Conservation (phyloP, 2,888 invertebrate genomes). For the Ceramica pisi region DNA sequence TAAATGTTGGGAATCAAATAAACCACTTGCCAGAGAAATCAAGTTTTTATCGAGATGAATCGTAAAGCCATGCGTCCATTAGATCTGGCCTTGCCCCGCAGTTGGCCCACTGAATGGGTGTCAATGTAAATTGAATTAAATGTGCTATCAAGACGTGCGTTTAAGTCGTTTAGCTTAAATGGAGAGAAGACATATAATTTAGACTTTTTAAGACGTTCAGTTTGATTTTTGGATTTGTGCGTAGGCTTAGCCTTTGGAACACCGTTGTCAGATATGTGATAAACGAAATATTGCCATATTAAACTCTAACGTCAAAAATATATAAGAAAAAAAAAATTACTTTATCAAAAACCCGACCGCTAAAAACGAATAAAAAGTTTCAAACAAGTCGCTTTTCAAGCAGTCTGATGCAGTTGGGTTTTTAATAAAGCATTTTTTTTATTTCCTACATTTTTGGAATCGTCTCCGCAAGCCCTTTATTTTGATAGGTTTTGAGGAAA, state of each 20-base stretch:
- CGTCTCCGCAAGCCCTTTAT: too few species aligned
- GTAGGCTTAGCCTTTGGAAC: background rate
- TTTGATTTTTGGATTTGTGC: background rate
- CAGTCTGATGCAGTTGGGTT: too few species aligned
- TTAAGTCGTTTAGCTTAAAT: conserved; percentile 13
- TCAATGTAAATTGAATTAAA: conserved; percentile 72
- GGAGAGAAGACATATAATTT: conserved; percentile 9
- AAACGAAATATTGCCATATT: too few species aligned
- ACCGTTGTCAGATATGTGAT: too few species aligned
- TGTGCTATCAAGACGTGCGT: conserved; percentile 36
- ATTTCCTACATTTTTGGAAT: too few species aligned
- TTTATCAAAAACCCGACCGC: too few species aligned
- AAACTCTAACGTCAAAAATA: too few species aligned
- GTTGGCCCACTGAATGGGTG: conserved; percentile 68
- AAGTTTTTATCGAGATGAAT: conserved; percentile 53
- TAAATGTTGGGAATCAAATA: conserved; percentile 18
- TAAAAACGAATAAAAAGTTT: too few species aligned
- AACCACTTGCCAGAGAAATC: conserved; percentile 39
- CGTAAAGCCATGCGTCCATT: conserved; percentile 38
- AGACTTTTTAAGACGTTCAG: background rate
- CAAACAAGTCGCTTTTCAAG: too few species aligned
- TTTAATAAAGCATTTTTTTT: too few species aligned
- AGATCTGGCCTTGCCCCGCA: conserved; percentile 68
- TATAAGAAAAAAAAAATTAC: too few species aligned
- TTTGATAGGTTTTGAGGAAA: too few species aligned